Evolutionary conservation across 2,888 invertebrate genomes (phyloP), one percentile per base, ranked within the genome.

Genomic region (Candidula unifasciata): DNA sequence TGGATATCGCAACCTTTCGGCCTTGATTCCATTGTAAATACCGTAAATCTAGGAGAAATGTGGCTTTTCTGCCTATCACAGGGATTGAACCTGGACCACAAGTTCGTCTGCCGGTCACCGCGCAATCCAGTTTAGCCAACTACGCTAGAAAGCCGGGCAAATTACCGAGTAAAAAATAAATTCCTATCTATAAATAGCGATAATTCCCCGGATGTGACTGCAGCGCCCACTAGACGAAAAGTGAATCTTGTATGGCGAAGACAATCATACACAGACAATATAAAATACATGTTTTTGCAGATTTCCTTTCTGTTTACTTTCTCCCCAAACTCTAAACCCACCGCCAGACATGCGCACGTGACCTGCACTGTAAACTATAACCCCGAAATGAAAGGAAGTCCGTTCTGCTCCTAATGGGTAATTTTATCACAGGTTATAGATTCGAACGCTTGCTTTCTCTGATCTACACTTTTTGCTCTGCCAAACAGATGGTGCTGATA

Each of bases 351-450:
- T 78, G 68, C 60, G 37, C 52, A 78, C 69, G 57, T n/a, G 71
- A 57, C 24, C 33, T 27, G 21, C 18, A 27, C 35, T n/a, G 37
- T 69, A 81, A 81, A 69, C 80, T 52, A 57, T 10, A 54, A 27
- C 35, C 60, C 69, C 1, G 54, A 69, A 57, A 83, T 83, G 78
- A 83, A 83, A 83, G 83, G 21, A 60, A 71, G 30, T n/a, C 24
- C 21, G 27, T n/a, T 69, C 33, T 30, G 5, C 44, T 78, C 60
- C 83, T 83, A 83, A 83, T 83, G 83, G 69, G n/a, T 27, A 78
- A 83, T 83, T 83, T 83, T 83, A 83, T 83, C 83, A 78, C 83
- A 83, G 83, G 78, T 83, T 83, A 78, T 18, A 57, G 83, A 83
- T 83, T 78, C 83, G 69, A 69, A 77, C 78, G 57, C n/a, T 30